Conservation (phyloP, 2,888 invertebrate genomes). For the Iphiclides podalirius region DNA sequence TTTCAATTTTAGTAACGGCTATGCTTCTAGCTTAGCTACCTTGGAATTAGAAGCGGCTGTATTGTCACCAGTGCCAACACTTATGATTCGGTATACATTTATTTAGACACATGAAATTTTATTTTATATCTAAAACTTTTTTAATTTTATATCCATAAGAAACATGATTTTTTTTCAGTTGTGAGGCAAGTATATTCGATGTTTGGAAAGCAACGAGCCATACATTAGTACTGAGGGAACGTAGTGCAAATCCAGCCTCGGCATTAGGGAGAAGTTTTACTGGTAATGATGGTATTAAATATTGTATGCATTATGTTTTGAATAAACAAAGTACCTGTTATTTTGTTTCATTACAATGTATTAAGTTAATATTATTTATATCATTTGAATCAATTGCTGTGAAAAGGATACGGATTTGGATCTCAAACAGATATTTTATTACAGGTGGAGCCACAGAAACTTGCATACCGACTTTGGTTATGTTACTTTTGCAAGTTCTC, state of each 20-base stretch:
- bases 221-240: slow-evolving; percentile 79
- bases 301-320: slow-evolving; percentile 4
- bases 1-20: slow-evolving; percentile 77
- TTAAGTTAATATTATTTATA: too few species aligned
- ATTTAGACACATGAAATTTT: too few species aligned
- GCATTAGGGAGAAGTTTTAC: slow-evolving; percentile 78
- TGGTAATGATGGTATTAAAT: slow-evolving; percentile 57
- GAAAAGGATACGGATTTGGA: not conserved
- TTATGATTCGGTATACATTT: slow-evolving; percentile 75
- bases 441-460: slow-evolving; percentile 54
- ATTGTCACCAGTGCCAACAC: slow-evolving; percentile 72
- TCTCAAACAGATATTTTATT: slow-evolving; percentile 19
- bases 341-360: too few species aligned
- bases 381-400: not conserved
- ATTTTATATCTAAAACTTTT: not conserved
- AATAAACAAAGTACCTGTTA: too few species aligned
- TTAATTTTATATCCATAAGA: not conserved
- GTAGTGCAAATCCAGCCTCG: slow-evolving; percentile 82
- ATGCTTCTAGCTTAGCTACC: slow-evolving; percentile 79
- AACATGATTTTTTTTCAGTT: slow-evolving; percentile 60
- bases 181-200: slow-evolving; percentile 82
- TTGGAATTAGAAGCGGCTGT: slow-evolving; percentile 76
- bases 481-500: slow-evolving; percentile 55
- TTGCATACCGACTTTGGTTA: slow-evolving; percentile 60
- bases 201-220: slow-evolving; percentile 81